Conservation (phyloP, 2,113 vertebrate genomes). For the Lasiurus borealis region DNA sequence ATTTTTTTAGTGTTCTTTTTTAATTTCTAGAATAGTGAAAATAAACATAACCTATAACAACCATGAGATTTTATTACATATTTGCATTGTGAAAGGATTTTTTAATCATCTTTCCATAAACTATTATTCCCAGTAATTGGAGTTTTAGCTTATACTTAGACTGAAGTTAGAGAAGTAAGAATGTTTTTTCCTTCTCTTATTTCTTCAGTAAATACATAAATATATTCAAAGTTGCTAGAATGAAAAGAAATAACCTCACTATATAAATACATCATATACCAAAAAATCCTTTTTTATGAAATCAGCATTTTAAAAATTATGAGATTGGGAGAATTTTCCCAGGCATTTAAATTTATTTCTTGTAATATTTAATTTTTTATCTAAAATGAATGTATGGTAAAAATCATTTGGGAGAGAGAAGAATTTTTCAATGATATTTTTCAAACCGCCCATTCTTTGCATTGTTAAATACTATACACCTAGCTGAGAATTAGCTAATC, state of each 20-base stretch:
- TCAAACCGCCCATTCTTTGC: background rate
- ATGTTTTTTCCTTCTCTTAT: slow-evolving; percentile 21
- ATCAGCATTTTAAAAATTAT: slow-evolving; percentile 31
- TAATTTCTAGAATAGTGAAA: slow-evolving; percentile 47
- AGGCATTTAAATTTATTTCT: slow-evolving; percentile 36
- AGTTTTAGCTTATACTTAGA: slow-evolving; percentile 25
- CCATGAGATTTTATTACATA: slow-evolving; percentile 19
- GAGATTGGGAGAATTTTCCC: background rate
- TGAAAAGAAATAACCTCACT: background rate
- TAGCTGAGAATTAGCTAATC: slow-evolving; percentile 54
- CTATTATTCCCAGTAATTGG: background rate
- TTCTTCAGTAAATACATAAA: slow-evolving; percentile 7
- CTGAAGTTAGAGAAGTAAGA: slow-evolving; percentile 35
- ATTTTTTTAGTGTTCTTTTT: background rate
- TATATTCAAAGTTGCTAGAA: slow-evolving; percentile 16
- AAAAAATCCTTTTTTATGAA: background rate
- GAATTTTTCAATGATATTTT: slow-evolving; percentile 4
- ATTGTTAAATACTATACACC: background rate
- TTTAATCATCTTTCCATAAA: slow-evolving; percentile 49
- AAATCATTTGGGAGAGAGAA: slow-evolving; percentile 25
- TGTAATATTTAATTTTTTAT: slow-evolving; percentile 18
- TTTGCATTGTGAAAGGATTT: background rate
- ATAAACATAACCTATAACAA: background rate
- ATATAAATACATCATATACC: background rate
- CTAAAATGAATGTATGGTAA: slow-evolving; percentile 40